phyloP scores from a whole-genome alignment of 2,113 vertebrate genomes.

The Equus przewalskii region DNA sequence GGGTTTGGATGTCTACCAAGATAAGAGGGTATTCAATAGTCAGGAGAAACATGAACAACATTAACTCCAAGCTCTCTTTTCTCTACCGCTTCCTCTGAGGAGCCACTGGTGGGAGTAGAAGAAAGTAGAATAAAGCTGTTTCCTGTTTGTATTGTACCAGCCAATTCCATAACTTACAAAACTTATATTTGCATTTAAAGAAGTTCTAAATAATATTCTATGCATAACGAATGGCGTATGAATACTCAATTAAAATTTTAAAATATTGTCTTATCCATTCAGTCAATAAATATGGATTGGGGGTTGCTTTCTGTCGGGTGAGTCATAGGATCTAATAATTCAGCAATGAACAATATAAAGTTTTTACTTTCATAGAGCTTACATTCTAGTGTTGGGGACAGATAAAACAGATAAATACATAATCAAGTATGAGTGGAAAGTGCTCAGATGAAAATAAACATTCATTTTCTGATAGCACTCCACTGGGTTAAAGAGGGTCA shows the following conservation, averaged over 20 bases:
- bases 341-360: slow-evolving; percentile 12
- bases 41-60: background rate
- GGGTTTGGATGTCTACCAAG: background rate
- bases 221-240: background rate
- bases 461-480: background rate
- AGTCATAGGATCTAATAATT: slow-evolving; percentile 19
- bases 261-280: background rate
- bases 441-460: background rate
- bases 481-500: background rate
- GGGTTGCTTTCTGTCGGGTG: background rate
- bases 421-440: background rate
- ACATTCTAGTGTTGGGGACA: background rate
- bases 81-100: background rate
- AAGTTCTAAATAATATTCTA: slow-evolving; percentile 8
- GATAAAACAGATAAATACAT: background rate
- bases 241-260: slow-evolving; percentile 35
- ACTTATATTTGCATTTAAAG: slow-evolving; percentile 32
- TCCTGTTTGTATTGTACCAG: background rate
- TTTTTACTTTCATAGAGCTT: slow-evolving; percentile 38
- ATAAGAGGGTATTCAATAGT: slow-evolving; percentile 18
- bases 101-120: background rate
- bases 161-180: background rate
- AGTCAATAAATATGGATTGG: background rate
- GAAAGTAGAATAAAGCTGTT: background rate
- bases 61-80: background rate